A percentile compares a stretch with the other conserved stretches of the same genome.
These are phyloP conservation scores for Apodemia zela DNA, from an alignment of 2,888 invertebrate genomes.

Conservation along the genomic window DNA sequence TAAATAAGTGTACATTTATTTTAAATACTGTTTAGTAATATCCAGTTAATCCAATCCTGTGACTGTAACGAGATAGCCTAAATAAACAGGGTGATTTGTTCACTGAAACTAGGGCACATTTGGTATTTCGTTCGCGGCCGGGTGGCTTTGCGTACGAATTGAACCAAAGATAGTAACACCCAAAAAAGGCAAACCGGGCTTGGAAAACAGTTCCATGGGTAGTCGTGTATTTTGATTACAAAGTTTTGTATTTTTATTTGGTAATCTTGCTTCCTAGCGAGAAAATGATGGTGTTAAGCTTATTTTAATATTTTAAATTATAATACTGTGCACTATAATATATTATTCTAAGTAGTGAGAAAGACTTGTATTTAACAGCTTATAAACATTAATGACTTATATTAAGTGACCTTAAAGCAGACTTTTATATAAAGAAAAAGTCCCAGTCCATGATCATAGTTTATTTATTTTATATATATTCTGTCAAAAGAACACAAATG, in stretches of 20 bases:
- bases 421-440: too few species aligned
- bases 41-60: background rate
- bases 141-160: conserved; percentile 70
- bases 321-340: too few species aligned
- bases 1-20: background rate
- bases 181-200: conserved; percentile 74
- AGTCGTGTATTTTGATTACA: conserved; percentile 55
- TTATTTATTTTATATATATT: too few species aligned
- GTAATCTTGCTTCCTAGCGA: background rate
- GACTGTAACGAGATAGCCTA: conserved; percentile 55
- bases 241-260: background rate
- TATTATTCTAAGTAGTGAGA: background rate
- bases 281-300: background rate
- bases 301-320: background rate
- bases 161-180: conserved; percentile 71
- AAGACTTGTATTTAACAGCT: too few species aligned
- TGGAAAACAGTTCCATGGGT: conserved; percentile 62
- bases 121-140: conserved; percentile 76
- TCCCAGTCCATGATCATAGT: too few species aligned
- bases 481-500: too few species aligned
- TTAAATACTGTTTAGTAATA: background rate
- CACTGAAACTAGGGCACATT: conserved; percentile 74
- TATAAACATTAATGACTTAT: too few species aligned
- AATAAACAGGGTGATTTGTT: conserved; percentile 73
- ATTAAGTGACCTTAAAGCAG: too few species aligned